Evolutionary conservation across 2,888 invertebrate species (phyloP), one percentile per base, ranked within the genome.

Genomic region (Adela reaumurella): DNA sequence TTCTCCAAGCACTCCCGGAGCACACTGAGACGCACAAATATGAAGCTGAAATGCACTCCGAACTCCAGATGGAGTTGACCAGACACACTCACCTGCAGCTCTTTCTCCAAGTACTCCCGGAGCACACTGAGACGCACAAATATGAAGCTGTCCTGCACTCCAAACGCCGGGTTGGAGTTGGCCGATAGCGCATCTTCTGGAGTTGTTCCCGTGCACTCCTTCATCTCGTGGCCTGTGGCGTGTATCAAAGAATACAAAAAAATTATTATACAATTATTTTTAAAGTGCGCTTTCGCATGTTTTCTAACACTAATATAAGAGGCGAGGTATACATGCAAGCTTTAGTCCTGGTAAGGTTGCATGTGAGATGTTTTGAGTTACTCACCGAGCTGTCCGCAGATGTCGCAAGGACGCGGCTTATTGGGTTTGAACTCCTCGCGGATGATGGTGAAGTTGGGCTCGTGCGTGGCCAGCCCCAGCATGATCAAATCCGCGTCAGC

Each of bases 401-500:
- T 85, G 56, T 97, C 97, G 66, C 99, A 99, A 0, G 98, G 96
- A 54, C 87, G 84, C 0, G 96, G 94, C 66, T 97, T 90, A 68
- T 98, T 97, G 0, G 97, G 97, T 61, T 97, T 92, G 72, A 99
- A 99, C 79, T 99, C 99, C 74, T 99, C 99, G 19, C 97, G 76
- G 62, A 98, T 97, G 59, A 99, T 99, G 16, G 98, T 99, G 69
- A 99, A 99, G 81, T 99, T 93, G 1, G 96, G 94, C 74, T 99
- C 99, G 67, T 99, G 99, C 0, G 99, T 99, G 1, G 99, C 98
- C 53, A 99, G 81, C 8, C 98, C 97, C 65, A 98, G 78, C 97
- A 98, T 98, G 61, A 98, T 97, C 49, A 98, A 84, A 81, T 98
- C 97, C 2, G 97, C 97, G 71, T 99, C 99, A 1, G 99, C 98